Conservation (phyloP, 2,888 invertebrate genomes). For the Ophonus ardosiacus region DNA sequence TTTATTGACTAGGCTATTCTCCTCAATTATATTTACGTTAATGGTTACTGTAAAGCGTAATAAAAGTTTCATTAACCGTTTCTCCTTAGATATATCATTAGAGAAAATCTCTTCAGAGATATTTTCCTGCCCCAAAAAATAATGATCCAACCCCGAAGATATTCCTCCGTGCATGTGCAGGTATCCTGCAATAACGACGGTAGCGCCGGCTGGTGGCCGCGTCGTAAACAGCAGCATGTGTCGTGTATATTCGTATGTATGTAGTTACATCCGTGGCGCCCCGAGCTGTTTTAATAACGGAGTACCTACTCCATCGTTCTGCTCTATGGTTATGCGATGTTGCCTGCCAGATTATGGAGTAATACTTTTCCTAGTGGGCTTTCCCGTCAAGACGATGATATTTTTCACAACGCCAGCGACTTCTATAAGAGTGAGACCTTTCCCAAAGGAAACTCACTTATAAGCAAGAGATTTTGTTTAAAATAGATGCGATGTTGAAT, state of each 20-base stretch:
- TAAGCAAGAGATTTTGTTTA: not conserved
- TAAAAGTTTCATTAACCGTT: not conserved
- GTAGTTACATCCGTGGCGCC: slow-evolving; percentile 38
- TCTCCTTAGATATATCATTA: not conserved
- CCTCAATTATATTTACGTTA: not conserved
- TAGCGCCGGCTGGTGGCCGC: slow-evolving; percentile 18
- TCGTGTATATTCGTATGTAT: slow-evolving; percentile 15
- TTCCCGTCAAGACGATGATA: slow-evolving; percentile 36
- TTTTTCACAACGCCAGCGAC: slow-evolving; percentile 38
- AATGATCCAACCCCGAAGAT: not conserved
- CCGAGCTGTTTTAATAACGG: slow-evolving; percentile 60
- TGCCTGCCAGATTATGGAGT: slow-evolving; percentile 59
- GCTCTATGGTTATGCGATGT: slow-evolving; percentile 56
- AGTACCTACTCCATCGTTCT: slow-evolving; percentile 59
- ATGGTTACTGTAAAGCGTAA: not conserved
- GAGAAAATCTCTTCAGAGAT: not conserved
- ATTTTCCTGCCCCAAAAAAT: not conserved
- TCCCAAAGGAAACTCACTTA: not conserved
- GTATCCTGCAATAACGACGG: slow-evolving; percentile 28
- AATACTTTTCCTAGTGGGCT: slow-evolving; percentile 58
- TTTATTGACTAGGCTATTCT: not conserved
- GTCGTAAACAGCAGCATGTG: slow-evolving; percentile 37
- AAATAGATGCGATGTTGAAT: not conserved
- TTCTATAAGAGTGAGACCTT: not conserved
- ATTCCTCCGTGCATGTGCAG: not conserved